A percentile compares a stretch with the other conserved stretches of the same genome.
Evolutionary conservation across 2,113 vertebrate genomes (phyloP).

Genomic region (Zosterops borbonicus): DNA sequence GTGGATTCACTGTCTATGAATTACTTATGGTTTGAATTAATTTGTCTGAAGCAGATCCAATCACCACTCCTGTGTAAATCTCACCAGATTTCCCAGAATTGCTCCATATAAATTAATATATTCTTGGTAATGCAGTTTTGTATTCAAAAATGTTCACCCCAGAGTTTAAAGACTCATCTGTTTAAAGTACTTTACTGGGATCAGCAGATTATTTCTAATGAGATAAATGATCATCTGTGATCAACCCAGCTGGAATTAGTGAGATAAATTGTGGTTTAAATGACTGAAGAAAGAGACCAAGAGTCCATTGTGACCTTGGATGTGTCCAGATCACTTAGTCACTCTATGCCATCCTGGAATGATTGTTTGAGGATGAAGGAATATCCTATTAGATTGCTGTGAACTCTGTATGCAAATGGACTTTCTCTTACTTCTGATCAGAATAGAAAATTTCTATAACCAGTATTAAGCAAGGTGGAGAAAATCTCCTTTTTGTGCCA

Average conservation of each 20-base stretch:
- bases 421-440: background rate
- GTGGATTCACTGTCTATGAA: conserved; percentile 35
- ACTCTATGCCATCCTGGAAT: background rate
- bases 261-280: background rate
- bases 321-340: background rate
- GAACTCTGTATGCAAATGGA: background rate
- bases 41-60: conserved; percentile 33
- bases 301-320: background rate
- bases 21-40: conserved; percentile 52
- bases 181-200: background rate
- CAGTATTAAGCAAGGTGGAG: background rate
- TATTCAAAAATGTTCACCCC: background rate
- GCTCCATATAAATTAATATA: conserved; percentile 7
- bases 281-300: background rate
- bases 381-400: background rate
- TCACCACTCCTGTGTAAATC: background rate
- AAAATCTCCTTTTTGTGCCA: background rate
- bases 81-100: conserved; percentile 42
- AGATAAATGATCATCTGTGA: background rate
- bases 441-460: background rate
- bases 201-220: conserved; percentile 26
- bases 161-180: background rate
- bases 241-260: background rate
- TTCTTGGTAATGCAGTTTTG: conserved; percentile 21
- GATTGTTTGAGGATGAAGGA: background rate